A percentile compares a stretch with the other conserved stretches of the same genome.
Evolutionary conservation across 2,888 invertebrate species (phyloP).

Genomic region (Standfussiana lucernea): DNA sequence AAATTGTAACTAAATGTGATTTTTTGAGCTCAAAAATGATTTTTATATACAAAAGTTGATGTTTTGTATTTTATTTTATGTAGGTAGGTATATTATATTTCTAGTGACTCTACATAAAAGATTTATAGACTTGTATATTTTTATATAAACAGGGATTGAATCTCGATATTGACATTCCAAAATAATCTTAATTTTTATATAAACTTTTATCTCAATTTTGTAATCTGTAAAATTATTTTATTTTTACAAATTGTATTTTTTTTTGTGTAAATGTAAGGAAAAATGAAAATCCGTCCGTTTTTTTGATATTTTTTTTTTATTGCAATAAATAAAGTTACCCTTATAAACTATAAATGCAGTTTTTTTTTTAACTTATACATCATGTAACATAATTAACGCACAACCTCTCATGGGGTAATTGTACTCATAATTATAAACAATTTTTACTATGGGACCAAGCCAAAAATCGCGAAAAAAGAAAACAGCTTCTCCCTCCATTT

Average conservation of each 20-base stretch:
- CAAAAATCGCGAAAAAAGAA: no score
- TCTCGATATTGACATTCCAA: slow-evolving; percentile 54
- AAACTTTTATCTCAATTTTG: background rate
- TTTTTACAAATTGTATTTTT: slow-evolving; percentile 1
- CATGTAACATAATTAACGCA: no score
- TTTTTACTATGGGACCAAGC: no score
- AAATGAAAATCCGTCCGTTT: slow-evolving; percentile 77
- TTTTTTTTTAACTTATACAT: slow-evolving; percentile 70
- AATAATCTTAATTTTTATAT: slow-evolving; percentile 31
- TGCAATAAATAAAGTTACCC: slow-evolving; percentile 73
- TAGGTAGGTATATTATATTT: slow-evolving; percentile 4
- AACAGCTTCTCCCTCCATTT: no score
- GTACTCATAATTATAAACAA: no score
- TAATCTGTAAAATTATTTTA: background rate
- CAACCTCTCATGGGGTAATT: no score
- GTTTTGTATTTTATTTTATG: slow-evolving; percentile 14
- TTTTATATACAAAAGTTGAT: slow-evolving; percentile 39
- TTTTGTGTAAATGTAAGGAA: slow-evolving; percentile 54
- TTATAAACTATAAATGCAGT: slow-evolving; percentile 71
- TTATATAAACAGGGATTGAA: slow-evolving; percentile 13
- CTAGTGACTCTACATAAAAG: background rate
- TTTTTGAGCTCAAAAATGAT: slow-evolving; percentile 53
- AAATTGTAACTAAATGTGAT: slow-evolving; percentile 48
- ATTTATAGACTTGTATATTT: slow-evolving; percentile 13
- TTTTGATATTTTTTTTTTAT: slow-evolving; percentile 68